These are phyloP conservation scores for Mythimna loreyi DNA, from an alignment of 2,888 invertebrate species.

Conservation along the genomic window DNA sequence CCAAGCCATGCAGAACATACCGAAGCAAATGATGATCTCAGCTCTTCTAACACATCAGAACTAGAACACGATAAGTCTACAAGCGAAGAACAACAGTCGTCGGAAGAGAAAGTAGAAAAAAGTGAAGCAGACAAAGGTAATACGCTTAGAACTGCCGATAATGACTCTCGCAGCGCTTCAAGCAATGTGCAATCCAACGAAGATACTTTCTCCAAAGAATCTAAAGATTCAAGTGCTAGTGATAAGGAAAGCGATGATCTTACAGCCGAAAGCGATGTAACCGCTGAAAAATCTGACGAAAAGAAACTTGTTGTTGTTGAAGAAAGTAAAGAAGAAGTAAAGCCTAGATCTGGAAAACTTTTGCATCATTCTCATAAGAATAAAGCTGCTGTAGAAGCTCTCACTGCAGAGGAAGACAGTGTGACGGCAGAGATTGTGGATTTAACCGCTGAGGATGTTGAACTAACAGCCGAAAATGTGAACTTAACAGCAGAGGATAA, in stretches of 20 bases:
- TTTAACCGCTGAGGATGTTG: neutral
- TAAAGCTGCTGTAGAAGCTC: neutral
- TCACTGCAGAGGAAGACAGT: slow-evolving; percentile 6
- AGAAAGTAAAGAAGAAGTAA: slow-evolving; percentile 25
- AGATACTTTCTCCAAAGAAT: slow-evolving; percentile 6
- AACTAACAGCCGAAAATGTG: slow-evolving; percentile 1
- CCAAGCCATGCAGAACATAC: slow-evolving; percentile 23
- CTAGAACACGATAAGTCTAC: slow-evolving; percentile 44
- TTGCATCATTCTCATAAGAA: neutral
- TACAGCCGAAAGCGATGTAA: slow-evolving; percentile 20
- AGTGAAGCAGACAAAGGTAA: slow-evolving; percentile 26
- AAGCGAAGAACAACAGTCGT: slow-evolving; percentile 47
- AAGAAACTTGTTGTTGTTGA: slow-evolving; percentile 18
- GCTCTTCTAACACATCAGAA: slow-evolving; percentile 36
- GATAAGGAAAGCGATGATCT: slow-evolving; percentile 28
- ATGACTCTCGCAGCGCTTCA: slow-evolving; percentile 20
- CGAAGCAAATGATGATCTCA: slow-evolving; percentile 27
- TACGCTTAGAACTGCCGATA: neutral
- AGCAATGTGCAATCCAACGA: slow-evolving; percentile 33
- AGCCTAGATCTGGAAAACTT: neutral
- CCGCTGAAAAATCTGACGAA: slow-evolving; percentile 16
- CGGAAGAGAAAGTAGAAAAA: slow-evolving; percentile 22
- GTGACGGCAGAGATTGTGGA: neutral
- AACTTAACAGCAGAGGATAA: neutral
- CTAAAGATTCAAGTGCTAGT: slow-evolving; percentile 19